These are phyloP conservation scores for Micrasema minimum DNA, from an alignment of 1,140 invertebrate genomes.

Conservation along the genomic window DNA sequence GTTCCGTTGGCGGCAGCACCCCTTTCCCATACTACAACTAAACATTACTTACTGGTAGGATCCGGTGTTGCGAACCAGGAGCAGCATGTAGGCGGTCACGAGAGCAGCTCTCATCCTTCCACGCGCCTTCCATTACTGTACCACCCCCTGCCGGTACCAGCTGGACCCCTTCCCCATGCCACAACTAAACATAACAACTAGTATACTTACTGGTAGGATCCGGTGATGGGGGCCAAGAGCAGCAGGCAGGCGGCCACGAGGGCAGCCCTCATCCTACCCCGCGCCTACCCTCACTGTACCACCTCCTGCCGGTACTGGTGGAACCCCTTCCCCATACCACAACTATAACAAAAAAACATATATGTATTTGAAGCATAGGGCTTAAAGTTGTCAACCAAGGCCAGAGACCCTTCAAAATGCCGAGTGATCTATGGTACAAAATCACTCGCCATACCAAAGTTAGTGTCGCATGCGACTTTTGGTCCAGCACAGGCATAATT, in stretches of 20 bases:
- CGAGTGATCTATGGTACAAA: too few relatives aligned
- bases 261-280: conserved; percentile 70
- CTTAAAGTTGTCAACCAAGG: too few relatives aligned
- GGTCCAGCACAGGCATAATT: too few relatives aligned
- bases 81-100: conserved; percentile 71
- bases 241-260: conserved; percentile 72
- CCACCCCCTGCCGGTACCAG: conserved; percentile 52
- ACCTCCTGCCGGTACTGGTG: conserved; percentile 51
- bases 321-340: conserved; percentile 43
- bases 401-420: too few relatives aligned
- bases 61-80: conserved; percentile 72
- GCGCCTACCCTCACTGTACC: conserved; percentile 59
- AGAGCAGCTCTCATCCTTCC: conserved; percentile 72
- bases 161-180: too few relatives aligned
- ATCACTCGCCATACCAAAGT: too few relatives aligned
- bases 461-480: too few relatives aligned
- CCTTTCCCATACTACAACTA: too few relatives aligned
- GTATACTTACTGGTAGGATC: conserved; percentile 74
- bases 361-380: background rate
- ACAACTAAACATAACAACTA: too few relatives aligned
- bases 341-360: conserved; percentile 1
- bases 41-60: conserved; percentile 75
- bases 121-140: conserved; percentile 58
- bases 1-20: too few relatives aligned
- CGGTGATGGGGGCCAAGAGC: conserved; percentile 71